Evolutionary conservation across 2,888 invertebrate genomes (phyloP).

Genomic region (Leptopilina syphax): DNA sequence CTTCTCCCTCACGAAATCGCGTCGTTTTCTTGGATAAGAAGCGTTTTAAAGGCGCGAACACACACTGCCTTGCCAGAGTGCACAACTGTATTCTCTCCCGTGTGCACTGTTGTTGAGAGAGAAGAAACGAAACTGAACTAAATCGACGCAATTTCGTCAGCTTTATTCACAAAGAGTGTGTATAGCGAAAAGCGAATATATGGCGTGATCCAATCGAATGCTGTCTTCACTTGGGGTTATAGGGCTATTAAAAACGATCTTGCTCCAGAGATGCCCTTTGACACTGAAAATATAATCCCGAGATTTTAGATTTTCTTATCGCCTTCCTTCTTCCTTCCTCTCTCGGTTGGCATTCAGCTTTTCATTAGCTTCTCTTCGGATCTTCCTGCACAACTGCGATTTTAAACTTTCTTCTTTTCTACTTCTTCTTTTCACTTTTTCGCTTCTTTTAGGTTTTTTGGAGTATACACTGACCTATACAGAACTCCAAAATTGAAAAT

Average conservation of each 20-base stretch:
- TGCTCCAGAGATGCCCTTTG: conserved; percentile 60
- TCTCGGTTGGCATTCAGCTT: background rate
- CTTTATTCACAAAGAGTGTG: conserved; percentile 63
- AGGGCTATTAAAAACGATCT: conserved; percentile 43
- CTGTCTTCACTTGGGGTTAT: conserved; percentile 9
- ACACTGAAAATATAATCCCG: conserved; percentile 43
- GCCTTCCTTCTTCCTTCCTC: conserved; percentile 22
- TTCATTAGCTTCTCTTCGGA: background rate
- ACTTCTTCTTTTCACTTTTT: background rate
- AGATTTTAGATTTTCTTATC: conserved; percentile 44
- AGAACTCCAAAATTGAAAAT: too few relatives aligned
- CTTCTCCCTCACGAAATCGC: conserved; percentile 22
- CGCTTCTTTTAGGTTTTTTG: too few relatives aligned
- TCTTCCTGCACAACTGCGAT: too few relatives aligned
- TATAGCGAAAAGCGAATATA: conserved; percentile 51
- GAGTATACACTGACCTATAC: too few relatives aligned
- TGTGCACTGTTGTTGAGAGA: conserved; percentile 29
- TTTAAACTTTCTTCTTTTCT: background rate
- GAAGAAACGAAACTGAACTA: conserved; percentile 61
- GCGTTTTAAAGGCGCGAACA: conserved; percentile 9
- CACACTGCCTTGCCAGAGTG: background rate
- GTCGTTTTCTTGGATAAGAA: conserved; percentile 26
- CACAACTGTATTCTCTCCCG: background rate
- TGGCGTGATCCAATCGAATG: conserved; percentile 59
- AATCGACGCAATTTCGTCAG: conserved; percentile 63